These are phyloP conservation scores for Hoplias malabaricus DNA, from an alignment of 2,113 vertebrate genomes.

Conservation along the genomic window DNA sequence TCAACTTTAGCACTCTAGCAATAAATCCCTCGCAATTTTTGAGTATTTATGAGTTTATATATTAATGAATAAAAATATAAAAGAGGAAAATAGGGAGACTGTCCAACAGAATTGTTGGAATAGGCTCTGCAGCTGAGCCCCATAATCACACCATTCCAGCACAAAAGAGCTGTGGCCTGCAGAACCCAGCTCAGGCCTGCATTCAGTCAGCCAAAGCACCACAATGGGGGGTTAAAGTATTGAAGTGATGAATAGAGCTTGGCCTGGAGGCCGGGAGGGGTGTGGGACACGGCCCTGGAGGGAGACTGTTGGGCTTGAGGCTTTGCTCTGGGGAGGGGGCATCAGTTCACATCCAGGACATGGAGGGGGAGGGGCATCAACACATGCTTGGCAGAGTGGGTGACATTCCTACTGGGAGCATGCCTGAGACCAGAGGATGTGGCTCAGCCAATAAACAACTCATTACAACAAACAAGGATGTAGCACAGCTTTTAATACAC, in stretches of 20 bases:
- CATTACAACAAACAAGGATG: slow-evolving; percentile 45
- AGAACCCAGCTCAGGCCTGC: slow-evolving; percentile 62
- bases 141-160: slow-evolving; percentile 60
- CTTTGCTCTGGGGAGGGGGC: slow-evolving; percentile 27
- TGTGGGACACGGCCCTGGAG: slow-evolving; percentile 63
- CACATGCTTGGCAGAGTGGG: slow-evolving; percentile 41
- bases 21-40: too few relatives aligned
- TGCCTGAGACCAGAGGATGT: slow-evolving; percentile 36
- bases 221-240: slow-evolving; percentile 74
- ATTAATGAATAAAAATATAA: neutral
- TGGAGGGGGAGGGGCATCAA: slow-evolving; percentile 49
- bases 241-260: slow-evolving; percentile 69
- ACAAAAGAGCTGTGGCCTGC: slow-evolving; percentile 68
- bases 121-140: slow-evolving; percentile 61
- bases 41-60: neutral
- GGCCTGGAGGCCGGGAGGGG: slow-evolving; percentile 47
- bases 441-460: slow-evolving; percentile 40
- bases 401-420: slow-evolving; percentile 44
- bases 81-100: slow-evolving; percentile 48
- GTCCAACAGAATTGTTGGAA: slow-evolving; percentile 64
- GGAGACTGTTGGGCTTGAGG: slow-evolving; percentile 58
- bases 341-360: slow-evolving; percentile 60
- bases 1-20: too few relatives aligned
- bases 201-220: slow-evolving; percentile 59
- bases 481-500: slow-evolving; percentile 16